phyloP scores from a whole-genome alignment of 1,140 invertebrate genomes.

The Stratiolaelaps scimitus region DNA sequence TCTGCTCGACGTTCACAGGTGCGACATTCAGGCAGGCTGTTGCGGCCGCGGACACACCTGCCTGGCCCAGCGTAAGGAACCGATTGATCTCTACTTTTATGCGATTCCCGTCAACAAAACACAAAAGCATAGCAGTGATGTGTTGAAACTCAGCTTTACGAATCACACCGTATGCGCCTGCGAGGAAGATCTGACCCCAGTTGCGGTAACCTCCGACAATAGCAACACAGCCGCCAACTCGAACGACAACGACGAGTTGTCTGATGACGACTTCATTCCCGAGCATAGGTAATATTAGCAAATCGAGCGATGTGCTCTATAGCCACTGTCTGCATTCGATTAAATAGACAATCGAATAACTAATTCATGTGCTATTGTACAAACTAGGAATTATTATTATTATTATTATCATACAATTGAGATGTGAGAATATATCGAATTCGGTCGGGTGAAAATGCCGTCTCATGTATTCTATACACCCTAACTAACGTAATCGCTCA shows the following conservation, averaged over 20 bases:
- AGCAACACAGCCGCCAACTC: neutral
- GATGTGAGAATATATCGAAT: too few species aligned
- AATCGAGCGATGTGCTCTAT: neutral
- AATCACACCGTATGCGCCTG: slow-evolving; percentile 2
- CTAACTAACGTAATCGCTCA: too few species aligned
- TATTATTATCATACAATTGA: too few species aligned
- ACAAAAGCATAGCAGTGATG: neutral
- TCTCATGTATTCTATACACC: too few species aligned
- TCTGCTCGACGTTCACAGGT: neutral
- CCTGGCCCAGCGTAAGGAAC: neutral
- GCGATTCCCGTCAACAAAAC: neutral
- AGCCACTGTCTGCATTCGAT: neutral
- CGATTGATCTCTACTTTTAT: slow-evolving; percentile 5
- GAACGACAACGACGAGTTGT: neutral
- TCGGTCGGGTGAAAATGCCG: too few species aligned
- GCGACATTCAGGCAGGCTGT: slow-evolving; percentile 1
- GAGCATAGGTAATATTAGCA: neutral
- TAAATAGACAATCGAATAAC: neutral
- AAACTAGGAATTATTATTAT: too few species aligned
- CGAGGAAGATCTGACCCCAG: neutral
- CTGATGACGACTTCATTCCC: neutral
- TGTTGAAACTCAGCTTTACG: slow-evolving; percentile 10
- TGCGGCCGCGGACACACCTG: neutral
- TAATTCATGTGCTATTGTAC: too few species aligned
- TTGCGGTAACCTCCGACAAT: neutral